Conservation (phyloP, 2,888 invertebrate species). For the Frankliniella intonsa region DNA sequence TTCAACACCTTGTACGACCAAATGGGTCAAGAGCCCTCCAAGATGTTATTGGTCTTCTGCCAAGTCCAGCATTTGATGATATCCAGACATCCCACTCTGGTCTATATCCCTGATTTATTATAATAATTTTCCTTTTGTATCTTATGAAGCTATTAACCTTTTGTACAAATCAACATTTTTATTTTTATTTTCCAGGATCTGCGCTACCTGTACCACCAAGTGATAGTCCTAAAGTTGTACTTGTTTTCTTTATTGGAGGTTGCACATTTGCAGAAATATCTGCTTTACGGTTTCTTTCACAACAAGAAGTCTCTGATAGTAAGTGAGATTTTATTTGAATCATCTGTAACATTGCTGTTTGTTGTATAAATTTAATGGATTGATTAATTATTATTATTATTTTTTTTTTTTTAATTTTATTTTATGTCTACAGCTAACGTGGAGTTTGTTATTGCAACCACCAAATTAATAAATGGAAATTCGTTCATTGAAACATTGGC, state of each 20-base stretch:
- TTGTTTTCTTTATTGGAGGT: slow-evolving; percentile 95
- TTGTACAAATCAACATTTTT: neutral
- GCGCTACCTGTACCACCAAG: slow-evolving; percentile 57
- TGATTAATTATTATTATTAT: slow-evolving; percentile 8
- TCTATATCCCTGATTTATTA: neutral
- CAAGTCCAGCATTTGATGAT: slow-evolving; percentile 61
- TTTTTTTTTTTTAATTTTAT: slow-evolving; percentile 18
- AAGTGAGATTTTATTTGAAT: slow-evolving; percentile 36
- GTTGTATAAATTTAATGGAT: neutral
- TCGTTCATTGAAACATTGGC: slow-evolving; percentile 74
- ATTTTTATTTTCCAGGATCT: slow-evolving; percentile 44
- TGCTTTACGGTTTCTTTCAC: slow-evolving; percentile 55
- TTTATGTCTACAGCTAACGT: slow-evolving; percentile 56
- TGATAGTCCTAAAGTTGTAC: slow-evolving; percentile 64
- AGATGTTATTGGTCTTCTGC: slow-evolving; percentile 76
- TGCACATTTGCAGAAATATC: slow-evolving; percentile 88
- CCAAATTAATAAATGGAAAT: slow-evolving; percentile 86
- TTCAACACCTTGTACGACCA: slow-evolving; percentile 71
- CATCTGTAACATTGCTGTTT: no score
- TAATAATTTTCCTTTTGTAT: neutral
- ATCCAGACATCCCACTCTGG: slow-evolving; percentile 33
- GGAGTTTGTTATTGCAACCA: slow-evolving; percentile 86
- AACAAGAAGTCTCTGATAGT: slow-evolving; percentile 50
- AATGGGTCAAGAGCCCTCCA: slow-evolving; percentile 75
- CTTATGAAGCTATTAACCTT: neutral